Conservation (phyloP, 1,140 invertebrate species). For the Acromyrmex echinatior region DNA sequence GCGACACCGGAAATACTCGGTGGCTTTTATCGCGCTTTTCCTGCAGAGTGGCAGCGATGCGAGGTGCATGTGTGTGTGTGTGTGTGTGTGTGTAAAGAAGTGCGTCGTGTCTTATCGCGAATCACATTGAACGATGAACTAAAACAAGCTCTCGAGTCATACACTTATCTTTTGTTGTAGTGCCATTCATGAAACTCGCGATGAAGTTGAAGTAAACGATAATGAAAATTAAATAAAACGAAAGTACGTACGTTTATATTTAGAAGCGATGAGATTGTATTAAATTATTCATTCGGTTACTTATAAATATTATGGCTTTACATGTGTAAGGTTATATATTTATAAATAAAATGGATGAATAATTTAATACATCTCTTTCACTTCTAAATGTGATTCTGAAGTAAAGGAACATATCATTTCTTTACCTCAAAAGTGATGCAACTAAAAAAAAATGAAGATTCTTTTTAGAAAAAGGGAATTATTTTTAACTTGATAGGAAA, state of each 20-base stretch:
- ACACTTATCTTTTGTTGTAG: slow-evolving; percentile 34
- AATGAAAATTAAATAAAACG: neutral
- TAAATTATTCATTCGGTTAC: neutral
- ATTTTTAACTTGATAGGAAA: too few species aligned
- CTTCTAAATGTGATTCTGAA: too few species aligned
- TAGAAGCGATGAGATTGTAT: neutral
- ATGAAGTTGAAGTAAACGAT: slow-evolving; percentile 19
- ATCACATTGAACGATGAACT: slow-evolving; percentile 14
- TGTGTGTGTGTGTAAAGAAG: neutral
- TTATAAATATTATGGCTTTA: neutral
- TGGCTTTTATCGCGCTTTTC: slow-evolving; percentile 49
- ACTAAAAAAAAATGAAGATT: too few species aligned
- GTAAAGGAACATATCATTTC: too few species aligned
- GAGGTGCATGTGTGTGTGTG: neutral
- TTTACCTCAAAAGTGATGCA: too few species aligned
- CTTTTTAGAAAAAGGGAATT: too few species aligned
- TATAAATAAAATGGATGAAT: too few species aligned
- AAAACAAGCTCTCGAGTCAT: slow-evolving; percentile 20
- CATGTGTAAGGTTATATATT: too few species aligned
- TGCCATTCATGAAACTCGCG: slow-evolving; percentile 5
- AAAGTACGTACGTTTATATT: neutral
- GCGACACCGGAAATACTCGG: slow-evolving; percentile 49
- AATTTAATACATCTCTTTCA: too few species aligned
- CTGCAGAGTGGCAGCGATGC: neutral
- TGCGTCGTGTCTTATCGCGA: slow-evolving; percentile 40